Evolutionary conservation across 2,113 vertebrate species (phyloP), one percentile per base, ranked within the genome.

Genomic region (Ceyx margarethae): DNA sequence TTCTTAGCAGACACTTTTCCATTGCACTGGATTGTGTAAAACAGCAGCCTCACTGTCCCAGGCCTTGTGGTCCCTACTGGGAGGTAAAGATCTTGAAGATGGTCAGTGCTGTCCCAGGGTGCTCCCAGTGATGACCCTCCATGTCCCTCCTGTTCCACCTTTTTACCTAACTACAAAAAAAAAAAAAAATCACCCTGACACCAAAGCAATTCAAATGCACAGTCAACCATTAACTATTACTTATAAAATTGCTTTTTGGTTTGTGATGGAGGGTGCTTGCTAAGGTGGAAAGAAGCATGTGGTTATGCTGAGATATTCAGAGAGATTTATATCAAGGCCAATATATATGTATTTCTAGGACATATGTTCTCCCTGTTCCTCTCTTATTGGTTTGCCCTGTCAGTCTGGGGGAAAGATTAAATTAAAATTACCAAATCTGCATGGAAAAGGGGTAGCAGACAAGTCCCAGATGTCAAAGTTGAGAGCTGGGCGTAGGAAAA

Each of bases 221-320:
- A 84, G 61, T 31, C 1, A 2, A 11, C 26, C 0, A 0, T 51
- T 40, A 84, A 25, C 9, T 33, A 2, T 25, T 64, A 12, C 15
- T 51, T 35, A 40, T 21, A 40, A 72, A 51, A n/a, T 31, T 54
- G 7, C 9, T 68, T 42, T 67, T 65, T 72, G 62, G 31, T 31
- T 81, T 46, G 29, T 35, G n/a, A n/a, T n/a, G 29, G 46, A 69
- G 28, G 13, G 6, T 4, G 5, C 13, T 57, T 65, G 22, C 33
- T 29, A 20, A 91, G 5, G 35, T n/a, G 5, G 28, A 46, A 56
- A 81, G n/a, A 51, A 85, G 29, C 15, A 65, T 5, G 20, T 22
- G 29, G 5, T 79, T 53, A 58, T 6, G 3, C 8, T 50, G 40
- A 75, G 64, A 42, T 65, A 28, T 56, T 81, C 17, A 35, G 1